Conservation (phyloP, 1,140 invertebrate species). For the Zaprionus tsacasi region DNA sequence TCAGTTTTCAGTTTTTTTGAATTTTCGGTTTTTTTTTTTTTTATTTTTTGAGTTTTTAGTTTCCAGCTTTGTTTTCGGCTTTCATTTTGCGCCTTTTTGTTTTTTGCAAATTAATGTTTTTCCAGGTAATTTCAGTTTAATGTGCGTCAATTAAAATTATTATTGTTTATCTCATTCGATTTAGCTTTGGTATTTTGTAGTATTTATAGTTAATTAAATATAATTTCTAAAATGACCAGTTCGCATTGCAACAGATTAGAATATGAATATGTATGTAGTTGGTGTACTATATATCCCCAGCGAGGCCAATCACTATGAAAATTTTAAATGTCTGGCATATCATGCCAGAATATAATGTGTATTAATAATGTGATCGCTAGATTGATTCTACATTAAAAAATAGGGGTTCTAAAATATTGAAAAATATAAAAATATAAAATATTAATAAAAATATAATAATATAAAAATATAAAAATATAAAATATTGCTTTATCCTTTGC, state of each 20-base stretch:
- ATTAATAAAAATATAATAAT: too few relatives aligned
- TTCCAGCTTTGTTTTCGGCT: constrained; percentile 51
- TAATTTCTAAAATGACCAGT: constrained; percentile 57
- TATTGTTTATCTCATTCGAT: constrained; percentile 62
- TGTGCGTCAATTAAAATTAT: constrained; percentile 80
- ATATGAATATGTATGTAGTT: neutral
- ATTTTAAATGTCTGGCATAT: neutral
- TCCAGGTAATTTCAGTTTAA: constrained; percentile 73
- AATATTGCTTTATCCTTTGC: too few relatives aligned
- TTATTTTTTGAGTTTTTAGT: constrained; percentile 40
- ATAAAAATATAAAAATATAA: too few relatives aligned
- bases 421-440: too few relatives aligned
- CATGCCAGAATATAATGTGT: too few relatives aligned
- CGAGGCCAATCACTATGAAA: constrained; percentile 6
- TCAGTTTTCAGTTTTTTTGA: constrained; percentile 5
- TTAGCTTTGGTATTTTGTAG: constrained; percentile 22
- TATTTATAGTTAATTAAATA: constrained; percentile 68
- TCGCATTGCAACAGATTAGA: constrained; percentile 18
- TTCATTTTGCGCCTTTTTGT: constrained; percentile 67
- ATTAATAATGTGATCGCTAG: too few relatives aligned
- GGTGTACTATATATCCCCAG: neutral
- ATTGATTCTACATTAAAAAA: too few relatives aligned
- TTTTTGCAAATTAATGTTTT: constrained; percentile 62
- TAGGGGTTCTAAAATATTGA: too few relatives aligned
- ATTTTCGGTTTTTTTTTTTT: constrained; percentile 35